phyloP scores from a whole-genome alignment of 30 jellyfish, hydroid and myxozoan genomes.

The Hydractinia echinata region DNA sequence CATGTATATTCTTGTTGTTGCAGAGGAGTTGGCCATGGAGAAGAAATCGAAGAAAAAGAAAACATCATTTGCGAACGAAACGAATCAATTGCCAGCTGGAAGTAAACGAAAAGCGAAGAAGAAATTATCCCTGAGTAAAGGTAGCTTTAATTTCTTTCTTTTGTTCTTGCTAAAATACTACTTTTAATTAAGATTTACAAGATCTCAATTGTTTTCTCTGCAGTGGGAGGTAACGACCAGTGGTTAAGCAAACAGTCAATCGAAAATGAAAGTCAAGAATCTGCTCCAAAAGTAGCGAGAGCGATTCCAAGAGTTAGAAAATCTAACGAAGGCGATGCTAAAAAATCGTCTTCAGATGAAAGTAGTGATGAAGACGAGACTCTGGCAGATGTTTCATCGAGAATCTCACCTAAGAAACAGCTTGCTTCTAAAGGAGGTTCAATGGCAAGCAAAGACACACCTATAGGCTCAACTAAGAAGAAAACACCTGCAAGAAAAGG shows the following conservation, averaged over 20 bases:
- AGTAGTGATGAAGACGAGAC: not conserved
- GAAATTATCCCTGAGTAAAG: constrained; percentile 65
- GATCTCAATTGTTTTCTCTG: not conserved
- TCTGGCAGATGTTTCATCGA: not conserved
- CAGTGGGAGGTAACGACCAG: not conserved
- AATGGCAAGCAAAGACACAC: not conserved
- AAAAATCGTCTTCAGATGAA: not conserved
- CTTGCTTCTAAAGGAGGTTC: not conserved
- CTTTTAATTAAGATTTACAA: not conserved
- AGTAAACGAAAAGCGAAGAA: constrained; percentile 54
- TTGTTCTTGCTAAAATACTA: not conserved
- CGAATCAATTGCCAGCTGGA: constrained; percentile 14
- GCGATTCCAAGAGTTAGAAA: constrained; percentile 12
- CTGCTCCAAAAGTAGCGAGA: constrained; percentile 26
- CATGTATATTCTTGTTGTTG: too few relatives aligned
- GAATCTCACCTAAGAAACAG: not conserved
- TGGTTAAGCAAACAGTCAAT: constrained; percentile 13
- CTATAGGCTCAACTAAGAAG: not conserved
- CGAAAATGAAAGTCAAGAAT: not conserved
- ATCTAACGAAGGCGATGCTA: constrained; percentile 9
- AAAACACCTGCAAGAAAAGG: constrained; percentile 3
- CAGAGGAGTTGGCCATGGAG: constrained; percentile 33
- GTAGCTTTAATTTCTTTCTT: constrained; percentile 17
- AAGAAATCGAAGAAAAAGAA: constrained; percentile 24
- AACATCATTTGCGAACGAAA: constrained; percentile 13